Percentiles rank a stretch among this genome's conserved stretches.
These are phyloP conservation scores for Myotis planiceps DNA, from an alignment of 2,797 vertebrate genomes.

Conservation along the genomic window DNA sequence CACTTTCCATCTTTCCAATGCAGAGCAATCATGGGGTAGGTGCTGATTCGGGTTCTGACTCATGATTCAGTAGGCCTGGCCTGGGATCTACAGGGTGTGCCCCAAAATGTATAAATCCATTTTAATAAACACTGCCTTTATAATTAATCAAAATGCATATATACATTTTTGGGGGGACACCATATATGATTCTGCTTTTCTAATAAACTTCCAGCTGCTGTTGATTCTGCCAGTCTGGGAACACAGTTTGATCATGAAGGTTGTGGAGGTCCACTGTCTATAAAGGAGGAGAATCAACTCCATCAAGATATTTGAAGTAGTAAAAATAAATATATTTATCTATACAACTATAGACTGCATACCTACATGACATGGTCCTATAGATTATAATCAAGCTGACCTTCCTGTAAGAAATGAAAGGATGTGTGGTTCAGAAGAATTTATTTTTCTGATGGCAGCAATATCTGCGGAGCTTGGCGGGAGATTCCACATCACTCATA, in stretches of 20 bases:
- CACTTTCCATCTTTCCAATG: not conserved
- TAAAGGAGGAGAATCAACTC: not conserved
- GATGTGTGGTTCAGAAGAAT: not conserved
- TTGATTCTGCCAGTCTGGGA: not conserved
- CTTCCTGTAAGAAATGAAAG: not conserved
- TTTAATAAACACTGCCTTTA: too few species aligned
- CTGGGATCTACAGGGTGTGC: not conserved
- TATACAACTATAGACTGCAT: not conserved
- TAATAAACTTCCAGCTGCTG: not conserved
- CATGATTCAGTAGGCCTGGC: not conserved
- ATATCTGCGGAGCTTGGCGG: not conserved
- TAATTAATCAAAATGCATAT: too few species aligned
- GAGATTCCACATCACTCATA: not conserved
- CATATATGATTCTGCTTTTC: not conserved
- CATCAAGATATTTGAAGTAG: not conserved
- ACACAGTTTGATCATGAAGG: not conserved
- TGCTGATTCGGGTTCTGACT: not conserved
- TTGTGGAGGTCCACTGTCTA: not conserved
- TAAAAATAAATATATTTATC: not conserved
- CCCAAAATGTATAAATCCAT: too few species aligned
- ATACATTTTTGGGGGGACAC: too few species aligned
- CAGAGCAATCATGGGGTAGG: not conserved
- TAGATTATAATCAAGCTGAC: not conserved
- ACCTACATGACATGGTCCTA: not conserved
- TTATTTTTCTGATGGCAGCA: not conserved